These are phyloP conservation scores for Xylota sylvarum DNA, from an alignment of 2,888 invertebrate species.

Conservation along the genomic window DNA sequence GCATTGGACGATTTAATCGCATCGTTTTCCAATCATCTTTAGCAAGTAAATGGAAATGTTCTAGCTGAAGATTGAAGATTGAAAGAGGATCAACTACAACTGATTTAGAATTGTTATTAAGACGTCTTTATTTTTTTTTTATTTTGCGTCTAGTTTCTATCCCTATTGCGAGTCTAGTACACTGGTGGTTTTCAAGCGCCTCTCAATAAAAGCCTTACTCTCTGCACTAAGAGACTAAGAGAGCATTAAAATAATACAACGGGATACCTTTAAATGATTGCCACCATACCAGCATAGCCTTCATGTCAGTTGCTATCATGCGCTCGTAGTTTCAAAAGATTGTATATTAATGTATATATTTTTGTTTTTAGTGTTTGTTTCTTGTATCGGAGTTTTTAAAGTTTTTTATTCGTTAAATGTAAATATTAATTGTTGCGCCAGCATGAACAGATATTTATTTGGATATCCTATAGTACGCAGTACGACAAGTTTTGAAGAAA, in stretches of 20 bases:
- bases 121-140: too few species aligned
- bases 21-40: too few species aligned
- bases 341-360: constrained; percentile 26
- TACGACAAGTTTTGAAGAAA: constrained; percentile 53
- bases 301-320: neutral
- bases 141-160: too few species aligned
- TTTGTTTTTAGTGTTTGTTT: constrained; percentile 12
- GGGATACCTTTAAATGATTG: neutral
- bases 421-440: neutral
- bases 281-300: neutral
- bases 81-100: too few species aligned
- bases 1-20: too few species aligned
- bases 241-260: constrained; percentile 14
- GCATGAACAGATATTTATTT: constrained; percentile 60
- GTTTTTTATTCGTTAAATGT: constrained; percentile 28
- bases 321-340: constrained; percentile 4
- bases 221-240: neutral
- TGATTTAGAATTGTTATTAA: too few species aligned
- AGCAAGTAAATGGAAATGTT: too few species aligned
- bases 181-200: too few species aligned
- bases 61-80: too few species aligned
- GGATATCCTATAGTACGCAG: constrained; percentile 22
- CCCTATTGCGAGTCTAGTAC: too few species aligned
- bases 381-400: constrained; percentile 22
- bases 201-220: too few species aligned